Conservation (phyloP, 2,888 invertebrate genomes). For the Erannis defoliaria region DNA sequence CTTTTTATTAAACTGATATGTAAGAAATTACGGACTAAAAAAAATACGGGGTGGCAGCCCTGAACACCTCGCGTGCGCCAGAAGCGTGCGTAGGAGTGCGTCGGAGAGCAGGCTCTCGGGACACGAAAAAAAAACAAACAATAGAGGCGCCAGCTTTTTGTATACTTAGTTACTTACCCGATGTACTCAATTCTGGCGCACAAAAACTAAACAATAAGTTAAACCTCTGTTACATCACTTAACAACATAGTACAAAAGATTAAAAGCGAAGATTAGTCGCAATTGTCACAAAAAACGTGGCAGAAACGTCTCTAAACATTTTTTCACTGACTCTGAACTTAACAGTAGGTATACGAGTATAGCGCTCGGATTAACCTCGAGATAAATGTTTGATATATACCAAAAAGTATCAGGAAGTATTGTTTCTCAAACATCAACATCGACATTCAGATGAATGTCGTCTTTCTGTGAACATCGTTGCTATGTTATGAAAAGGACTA, state of each 20-base stretch:
- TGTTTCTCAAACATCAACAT: too few species aligned
- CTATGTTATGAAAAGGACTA: too few species aligned
- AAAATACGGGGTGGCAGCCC: constrained; percentile 39
- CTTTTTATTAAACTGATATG: too few species aligned
- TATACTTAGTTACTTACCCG: constrained; percentile 16
- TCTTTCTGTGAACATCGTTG: too few species aligned
- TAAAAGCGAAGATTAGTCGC: neutral
- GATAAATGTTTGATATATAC: too few species aligned
- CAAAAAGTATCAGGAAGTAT: too few species aligned
- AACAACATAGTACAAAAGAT: constrained; percentile 4
- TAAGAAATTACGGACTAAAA: neutral
- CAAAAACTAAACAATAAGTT: constrained; percentile 24
- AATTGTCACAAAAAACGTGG: neutral
- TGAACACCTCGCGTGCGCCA: constrained; percentile 33
- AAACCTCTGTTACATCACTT: constrained; percentile 22
- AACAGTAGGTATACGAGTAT: too few species aligned
- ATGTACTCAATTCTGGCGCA: constrained; percentile 7
- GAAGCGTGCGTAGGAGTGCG: constrained; percentile 48
- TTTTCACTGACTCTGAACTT: too few species aligned
- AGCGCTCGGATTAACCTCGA: too few species aligned
- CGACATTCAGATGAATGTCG: too few species aligned
- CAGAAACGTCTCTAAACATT: neutral
- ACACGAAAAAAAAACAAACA: constrained; percentile 45
- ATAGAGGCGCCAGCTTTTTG: constrained; percentile 50
- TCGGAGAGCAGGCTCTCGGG: constrained; percentile 40